These are phyloP conservation scores for Dorcus parallelipipedus DNA, from an alignment of 2,888 invertebrate genomes.

Conservation along the genomic window DNA sequence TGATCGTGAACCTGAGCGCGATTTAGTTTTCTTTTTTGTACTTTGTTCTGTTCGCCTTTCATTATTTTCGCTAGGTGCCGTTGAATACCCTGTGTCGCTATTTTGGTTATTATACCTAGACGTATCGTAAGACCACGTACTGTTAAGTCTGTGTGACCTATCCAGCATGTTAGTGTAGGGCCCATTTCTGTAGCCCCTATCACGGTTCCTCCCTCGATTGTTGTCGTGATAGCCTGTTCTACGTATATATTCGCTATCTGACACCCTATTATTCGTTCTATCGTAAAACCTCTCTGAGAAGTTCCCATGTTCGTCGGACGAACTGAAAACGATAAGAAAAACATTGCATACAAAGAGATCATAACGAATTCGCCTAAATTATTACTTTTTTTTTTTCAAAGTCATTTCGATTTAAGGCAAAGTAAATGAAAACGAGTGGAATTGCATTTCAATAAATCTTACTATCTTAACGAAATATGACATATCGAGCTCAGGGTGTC, in stretches of 20 bases:
- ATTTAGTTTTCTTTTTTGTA: conserved; percentile 46
- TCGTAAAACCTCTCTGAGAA: conserved; percentile 56
- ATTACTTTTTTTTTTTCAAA: no score
- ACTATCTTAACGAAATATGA: no score
- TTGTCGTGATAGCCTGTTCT: conserved; percentile 48
- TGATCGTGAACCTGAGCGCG: conserved; percentile 53
- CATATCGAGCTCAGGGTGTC: no score
- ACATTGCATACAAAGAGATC: not conserved
- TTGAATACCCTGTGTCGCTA: conserved; percentile 45
- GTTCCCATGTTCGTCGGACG: conserved; percentile 53
- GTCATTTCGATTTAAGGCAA: no score
- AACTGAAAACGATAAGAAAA: conserved; percentile 39
- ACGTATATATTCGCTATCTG: conserved; percentile 37
- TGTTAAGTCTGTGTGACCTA: conserved; percentile 31
- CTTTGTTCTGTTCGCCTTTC: conserved; percentile 33
- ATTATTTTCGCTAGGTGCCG: conserved; percentile 40
- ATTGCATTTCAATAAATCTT: no score
- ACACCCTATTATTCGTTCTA: conserved; percentile 40
- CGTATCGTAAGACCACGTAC: conserved; percentile 22
- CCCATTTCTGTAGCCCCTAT: conserved; percentile 50
- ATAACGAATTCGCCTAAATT: no score
- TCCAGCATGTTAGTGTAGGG: conserved; percentile 46
- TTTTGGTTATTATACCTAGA: conserved; percentile 19
- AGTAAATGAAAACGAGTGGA: no score
- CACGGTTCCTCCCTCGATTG: conserved; percentile 47